Evolutionary conservation across 2,888 invertebrate genomes (phyloP).

Genomic region (Leucophenga maculata): DNA sequence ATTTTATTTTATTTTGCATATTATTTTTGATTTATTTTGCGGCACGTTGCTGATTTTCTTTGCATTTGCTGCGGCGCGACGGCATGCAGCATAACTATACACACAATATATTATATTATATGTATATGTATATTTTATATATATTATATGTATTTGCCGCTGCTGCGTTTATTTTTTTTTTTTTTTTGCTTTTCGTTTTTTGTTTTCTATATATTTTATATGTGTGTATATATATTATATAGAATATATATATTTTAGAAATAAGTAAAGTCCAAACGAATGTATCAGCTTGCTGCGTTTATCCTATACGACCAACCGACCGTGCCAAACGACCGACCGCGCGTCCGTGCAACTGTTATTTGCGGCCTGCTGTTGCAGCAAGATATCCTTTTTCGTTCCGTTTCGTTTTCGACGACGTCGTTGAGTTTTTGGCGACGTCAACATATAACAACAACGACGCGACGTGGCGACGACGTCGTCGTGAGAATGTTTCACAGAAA

Average conservation of each 20-base stretch:
- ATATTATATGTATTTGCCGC: slow-evolving; percentile 53
- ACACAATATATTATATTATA: slow-evolving; percentile 42
- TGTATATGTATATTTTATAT: slow-evolving; percentile 51
- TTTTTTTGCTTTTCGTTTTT: background rate
- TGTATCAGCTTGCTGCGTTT: slow-evolving; percentile 40
- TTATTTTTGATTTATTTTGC: slow-evolving; percentile 23
- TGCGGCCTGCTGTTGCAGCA: slow-evolving; percentile 29
- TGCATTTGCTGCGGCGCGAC: background rate
- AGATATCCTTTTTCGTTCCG: slow-evolving; percentile 1
- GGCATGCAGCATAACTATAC: slow-evolving; percentile 5
- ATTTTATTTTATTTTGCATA: background rate
- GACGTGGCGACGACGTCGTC: too few relatives aligned
- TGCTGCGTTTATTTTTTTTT: too few relatives aligned
- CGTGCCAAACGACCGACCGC: slow-evolving; percentile 19
- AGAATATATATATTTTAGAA: slow-evolving; percentile 53
- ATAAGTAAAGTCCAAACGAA: slow-evolving; percentile 61
- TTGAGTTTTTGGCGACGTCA: slow-evolving; percentile 16
- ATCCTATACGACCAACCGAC: slow-evolving; percentile 6
- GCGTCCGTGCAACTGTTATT: slow-evolving; percentile 42
- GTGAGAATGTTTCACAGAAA: background rate
- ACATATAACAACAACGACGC: too few relatives aligned
- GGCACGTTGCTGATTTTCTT: slow-evolving; percentile 1
- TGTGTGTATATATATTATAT: slow-evolving; percentile 30
- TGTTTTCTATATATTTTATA: slow-evolving; percentile 37
- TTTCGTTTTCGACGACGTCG: slow-evolving; percentile 1